phyloP scores from a whole-genome alignment of 2,888 invertebrate species.

The Lacanobia oleracea region DNA sequence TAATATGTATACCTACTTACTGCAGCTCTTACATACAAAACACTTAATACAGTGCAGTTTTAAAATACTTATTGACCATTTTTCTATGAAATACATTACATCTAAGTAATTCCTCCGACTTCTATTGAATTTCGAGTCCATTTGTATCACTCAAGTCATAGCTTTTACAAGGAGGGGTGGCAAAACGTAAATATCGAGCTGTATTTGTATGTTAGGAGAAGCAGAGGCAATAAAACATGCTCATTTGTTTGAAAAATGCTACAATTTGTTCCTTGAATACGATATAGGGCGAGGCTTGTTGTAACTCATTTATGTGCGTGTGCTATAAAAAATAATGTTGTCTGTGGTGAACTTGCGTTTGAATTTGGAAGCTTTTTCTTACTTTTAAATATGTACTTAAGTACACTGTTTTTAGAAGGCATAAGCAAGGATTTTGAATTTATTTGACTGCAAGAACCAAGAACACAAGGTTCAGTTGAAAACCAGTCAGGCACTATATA shows the following conservation, averaged over 20 bases:
- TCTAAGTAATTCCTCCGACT: background rate
- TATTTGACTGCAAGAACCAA: background rate
- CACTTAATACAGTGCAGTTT: background rate
- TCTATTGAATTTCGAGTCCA: background rate
- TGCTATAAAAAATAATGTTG: background rate
- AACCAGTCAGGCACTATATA: background rate
- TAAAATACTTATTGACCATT: background rate
- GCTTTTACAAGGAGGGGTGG: conserved; percentile 11
- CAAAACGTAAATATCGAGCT: conserved; percentile 19
- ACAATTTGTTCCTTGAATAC: conserved; percentile 41
- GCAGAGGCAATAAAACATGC: conserved; percentile 35
- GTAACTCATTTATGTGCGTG: conserved; percentile 20
- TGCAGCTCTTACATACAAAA: background rate
- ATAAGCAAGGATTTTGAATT: background rate
- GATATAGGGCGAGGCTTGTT: conserved; percentile 10
- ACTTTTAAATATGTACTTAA: background rate
- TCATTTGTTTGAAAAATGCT: conserved; percentile 43
- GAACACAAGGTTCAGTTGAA: background rate
- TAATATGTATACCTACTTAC: background rate
- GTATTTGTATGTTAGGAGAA: conserved; percentile 31
- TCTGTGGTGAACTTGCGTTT: conserved; percentile 23
- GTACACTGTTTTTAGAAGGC: background rate
- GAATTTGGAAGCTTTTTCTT: background rate
- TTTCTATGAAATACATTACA: background rate
- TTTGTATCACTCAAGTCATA: background rate